A percentile compares a stretch with the other conserved stretches of the same genome.
These are phyloP conservation scores for Clangula hyemalis DNA, from an alignment of 2,797 vertebrate genomes.

Conservation along the genomic window DNA sequence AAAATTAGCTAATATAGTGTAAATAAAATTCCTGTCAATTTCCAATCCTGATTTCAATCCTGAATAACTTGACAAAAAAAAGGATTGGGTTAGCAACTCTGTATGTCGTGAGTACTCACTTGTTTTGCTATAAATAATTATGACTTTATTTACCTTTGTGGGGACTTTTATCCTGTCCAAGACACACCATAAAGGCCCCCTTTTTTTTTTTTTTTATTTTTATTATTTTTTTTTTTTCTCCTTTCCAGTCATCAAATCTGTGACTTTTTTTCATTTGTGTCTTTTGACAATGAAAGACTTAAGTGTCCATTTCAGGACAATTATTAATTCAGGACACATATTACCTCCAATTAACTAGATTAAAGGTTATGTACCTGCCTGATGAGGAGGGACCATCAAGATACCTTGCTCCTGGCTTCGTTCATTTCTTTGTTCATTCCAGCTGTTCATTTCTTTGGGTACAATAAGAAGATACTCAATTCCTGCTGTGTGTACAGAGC, in stretches of 20 bases:
- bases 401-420: not conserved
- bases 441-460: not conserved
- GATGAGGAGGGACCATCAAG: not conserved
- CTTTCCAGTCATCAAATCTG: not conserved
- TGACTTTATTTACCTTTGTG: not conserved
- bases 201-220: not conserved
- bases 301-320: not conserved
- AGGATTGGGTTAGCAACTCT: not conserved
- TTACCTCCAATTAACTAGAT: not conserved
- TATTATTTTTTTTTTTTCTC: not conserved
- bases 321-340: not conserved
- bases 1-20: not conserved
- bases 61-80: not conserved
- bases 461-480: not conserved
- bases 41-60: not conserved
- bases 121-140: not conserved
- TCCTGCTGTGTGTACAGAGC: rapidly evolving
- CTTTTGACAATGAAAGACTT: not conserved
- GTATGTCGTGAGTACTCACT: not conserved
- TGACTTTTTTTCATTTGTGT: not conserved
- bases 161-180: not conserved
- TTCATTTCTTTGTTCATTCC: not conserved
- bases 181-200: not conserved
- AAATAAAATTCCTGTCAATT: not conserved
- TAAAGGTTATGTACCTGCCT: not conserved